A percentile compares a stretch with the other conserved stretches of the same genome.
phyloP scores from a whole-genome alignment of 2,888 invertebrate species.

The Drosophila parthenogenetica region DNA sequence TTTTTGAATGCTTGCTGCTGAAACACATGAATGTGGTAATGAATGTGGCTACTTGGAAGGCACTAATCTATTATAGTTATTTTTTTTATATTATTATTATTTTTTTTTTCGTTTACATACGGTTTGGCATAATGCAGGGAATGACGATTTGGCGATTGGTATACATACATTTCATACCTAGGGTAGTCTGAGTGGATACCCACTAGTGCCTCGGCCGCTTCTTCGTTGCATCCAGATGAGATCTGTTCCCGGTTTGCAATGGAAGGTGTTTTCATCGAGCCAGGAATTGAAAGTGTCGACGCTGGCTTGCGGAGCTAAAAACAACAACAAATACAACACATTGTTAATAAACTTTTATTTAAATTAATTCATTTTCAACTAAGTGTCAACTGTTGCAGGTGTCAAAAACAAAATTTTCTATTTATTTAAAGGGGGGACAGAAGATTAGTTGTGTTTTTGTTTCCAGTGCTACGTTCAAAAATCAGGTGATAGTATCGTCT shows the following conservation, averaged over 20 bases:
- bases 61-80: conserved; percentile 6
- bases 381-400: conserved; percentile 24
- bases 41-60: conserved; percentile 38
- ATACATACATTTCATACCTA: conserved; percentile 85
- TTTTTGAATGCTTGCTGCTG: conserved; percentile 3
- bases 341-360: not conserved
- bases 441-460: conserved; percentile 18
- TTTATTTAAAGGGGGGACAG: not conserved
- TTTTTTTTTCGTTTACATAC: conserved; percentile 42
- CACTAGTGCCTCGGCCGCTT: conserved; percentile 95
- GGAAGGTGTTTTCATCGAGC: conserved; percentile 92
- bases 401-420: not conserved
- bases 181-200: conserved; percentile 96
- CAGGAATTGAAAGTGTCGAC: conserved; percentile 98
- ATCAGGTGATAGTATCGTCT: conserved; percentile 32
- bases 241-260: conserved; percentile 87
- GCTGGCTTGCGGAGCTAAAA: conserved; percentile 97
- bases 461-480: conserved; percentile 51
- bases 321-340: not conserved
- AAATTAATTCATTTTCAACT: not conserved
- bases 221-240: conserved; percentile 89
- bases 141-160: conserved; percentile 53
- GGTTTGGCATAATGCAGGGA: conserved; percentile 29
- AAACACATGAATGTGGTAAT: conserved; percentile 47
- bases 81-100: not conserved